Evolutionary conservation across 2,888 invertebrate species (phyloP), one percentile per base, ranked within the genome.

Genomic region (Metopia argyrocephala): DNA sequence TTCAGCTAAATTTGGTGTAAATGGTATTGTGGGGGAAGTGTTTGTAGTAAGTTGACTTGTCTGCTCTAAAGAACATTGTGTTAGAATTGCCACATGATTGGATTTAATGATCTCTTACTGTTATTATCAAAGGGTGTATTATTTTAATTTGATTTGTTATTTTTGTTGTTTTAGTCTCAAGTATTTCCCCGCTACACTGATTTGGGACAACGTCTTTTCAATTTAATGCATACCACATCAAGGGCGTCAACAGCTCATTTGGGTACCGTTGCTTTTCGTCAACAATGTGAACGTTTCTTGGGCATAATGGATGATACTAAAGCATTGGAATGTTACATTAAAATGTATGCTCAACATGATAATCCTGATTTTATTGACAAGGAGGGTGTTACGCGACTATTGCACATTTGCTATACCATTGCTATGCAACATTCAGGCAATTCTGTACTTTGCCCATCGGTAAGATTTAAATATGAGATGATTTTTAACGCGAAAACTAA

Each of bases 181-280:
- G 91, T 96, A 83, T 96, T 96, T 90, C 95, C 96, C n/a, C 93
- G 93, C 87, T 95, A 96, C 89, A 92, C 93, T 2, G 93, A 94
- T 84, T 91, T 96, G 85, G 95, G 94, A 1, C 91, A 93, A 18
- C 93, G 94, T 84, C 91, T 96, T 80, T 96, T 93, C 89, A 90
- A 91, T 75, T 92, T 94, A 88, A 91, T 96, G 83, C 93, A 93
- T 86, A 88, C 88, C 25, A 91, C 91, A 83, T 92, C 93, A 5
- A 92, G 93, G 84, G 93, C 93, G 82, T 93, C 93, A 85, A 93
- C 93, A 76, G 86, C 86, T 21, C 92, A 94, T 88, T 91, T 95
- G 70, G 92, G 94, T 9, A 91, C 93, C 1, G 89, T 92, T 4
- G 92, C 92, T 12, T 96, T 96, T 89, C 92, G 93, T 61, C 93